Percentiles rank a stretch among this genome's conserved stretches.
Evolutionary conservation across 2,888 invertebrate species (phyloP).

Genomic region (Polyommatus iphigenia): DNA sequence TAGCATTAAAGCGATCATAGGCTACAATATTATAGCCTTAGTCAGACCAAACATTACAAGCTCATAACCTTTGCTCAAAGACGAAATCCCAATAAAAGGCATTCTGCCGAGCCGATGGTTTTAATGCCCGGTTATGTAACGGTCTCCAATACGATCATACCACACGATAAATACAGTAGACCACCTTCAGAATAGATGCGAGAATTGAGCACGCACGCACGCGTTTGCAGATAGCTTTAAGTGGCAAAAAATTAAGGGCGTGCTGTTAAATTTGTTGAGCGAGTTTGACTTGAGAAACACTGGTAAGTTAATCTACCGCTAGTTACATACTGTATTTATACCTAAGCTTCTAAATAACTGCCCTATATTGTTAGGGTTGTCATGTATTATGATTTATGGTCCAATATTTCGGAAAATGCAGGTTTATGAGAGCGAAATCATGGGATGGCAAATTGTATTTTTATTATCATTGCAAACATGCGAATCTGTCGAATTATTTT

Average conservation of each 20-base stretch:
- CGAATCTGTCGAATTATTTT: no score
- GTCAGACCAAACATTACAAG: constrained; percentile 1
- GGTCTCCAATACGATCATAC: background rate
- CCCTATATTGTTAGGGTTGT: background rate
- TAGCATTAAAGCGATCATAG: background rate
- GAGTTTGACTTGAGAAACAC: no score
- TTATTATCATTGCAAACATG: background rate
- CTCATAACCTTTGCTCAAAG: constrained; percentile 24
- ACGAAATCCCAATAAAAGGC: constrained; percentile 20
- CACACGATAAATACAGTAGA: background rate
- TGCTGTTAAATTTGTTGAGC: background rate
- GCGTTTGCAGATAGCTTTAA: no score
- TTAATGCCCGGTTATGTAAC: constrained; percentile 18
- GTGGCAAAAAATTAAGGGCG: background rate
- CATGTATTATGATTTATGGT: background rate
- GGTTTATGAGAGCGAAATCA: background rate
- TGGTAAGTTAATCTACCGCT: no score
- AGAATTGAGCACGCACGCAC: background rate
- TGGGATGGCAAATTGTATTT: background rate
- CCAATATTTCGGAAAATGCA: background rate
- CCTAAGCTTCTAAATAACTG: no score
- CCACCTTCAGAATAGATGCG: background rate
- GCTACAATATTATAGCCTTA: background rate
- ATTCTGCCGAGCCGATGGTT: constrained; percentile 23
- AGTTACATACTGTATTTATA: no score